Base-by-base conservation (phyloP, 2,888 invertebrate species). In the Galeruca laticollis region DNA sequence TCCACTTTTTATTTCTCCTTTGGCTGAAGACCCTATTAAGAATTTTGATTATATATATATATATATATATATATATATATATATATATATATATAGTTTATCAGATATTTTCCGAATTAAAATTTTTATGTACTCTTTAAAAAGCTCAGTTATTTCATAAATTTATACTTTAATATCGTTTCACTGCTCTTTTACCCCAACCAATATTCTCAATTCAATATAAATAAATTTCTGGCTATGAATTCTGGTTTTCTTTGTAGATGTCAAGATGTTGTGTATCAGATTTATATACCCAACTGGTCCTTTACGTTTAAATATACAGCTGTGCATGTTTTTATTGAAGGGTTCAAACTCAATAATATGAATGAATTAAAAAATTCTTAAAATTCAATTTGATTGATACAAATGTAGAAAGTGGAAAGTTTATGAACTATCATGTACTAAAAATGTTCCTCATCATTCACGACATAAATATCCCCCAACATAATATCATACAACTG, bases 191-290 rank as follows among this genome's bases (percentile, higher is more conserved):
- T 37, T 37, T 37, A 10, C 37, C 13, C 13, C 13, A 37, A 37
- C 11, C n/a, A 40, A n/a, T 35, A 9, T 10, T 35, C 40, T 40
- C n/a, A 40, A 40, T 40, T 40, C 6, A 5, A 0, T 40, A 40
- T 40, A 40, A 40, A 40, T n/a, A 37, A 40, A 40, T 40, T n/a
- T 40, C 40, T 40, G 13, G 40, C 6, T 40, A 5, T 40, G n/a
- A 15, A n/a, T 40, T n/a, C 6, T n/a, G 40, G n/a, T 31, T 13
- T 33, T 49, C 37, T 51, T 57, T 52, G 35, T 37, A 10, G 33
- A 57, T 21, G 13, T 52, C 56, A 47, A 57, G 33, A n/a, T n/a
- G 56, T 51, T 64, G n/a, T 54, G 13, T 60, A 59, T 18, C 37
- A 21, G 20, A 37, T 59, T 59, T 57, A 57, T 57, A 35, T 57